phyloP scores from a whole-genome alignment of 2,888 invertebrate genomes.

The Taphrorychus bicolor region DNA sequence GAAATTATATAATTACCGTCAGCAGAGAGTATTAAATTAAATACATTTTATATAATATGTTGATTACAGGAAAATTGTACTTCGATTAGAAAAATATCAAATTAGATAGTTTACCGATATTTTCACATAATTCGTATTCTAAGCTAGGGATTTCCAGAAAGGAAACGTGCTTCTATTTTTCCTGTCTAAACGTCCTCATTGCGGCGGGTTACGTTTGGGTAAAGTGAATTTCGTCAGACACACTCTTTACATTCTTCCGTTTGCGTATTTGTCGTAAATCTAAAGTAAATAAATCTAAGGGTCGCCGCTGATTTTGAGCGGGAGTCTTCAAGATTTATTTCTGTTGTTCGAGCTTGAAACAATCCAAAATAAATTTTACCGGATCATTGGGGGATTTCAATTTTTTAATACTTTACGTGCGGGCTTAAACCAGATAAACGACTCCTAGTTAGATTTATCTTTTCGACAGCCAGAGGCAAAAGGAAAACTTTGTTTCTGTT shows the following conservation, averaged over 20 bases:
- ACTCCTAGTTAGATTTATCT: slow-evolving; percentile 37
- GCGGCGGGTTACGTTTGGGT: background rate
- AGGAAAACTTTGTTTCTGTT: slow-evolving; percentile 29
- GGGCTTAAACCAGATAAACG: slow-evolving; percentile 36
- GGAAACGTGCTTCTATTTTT: slow-evolving; percentile 1
- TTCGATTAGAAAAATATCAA: no score
- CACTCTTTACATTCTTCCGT: slow-evolving; percentile 9
- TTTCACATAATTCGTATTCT: background rate
- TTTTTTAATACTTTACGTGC: slow-evolving; percentile 49
- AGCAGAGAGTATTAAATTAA: no score
- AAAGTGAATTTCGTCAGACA: slow-evolving; percentile 8
- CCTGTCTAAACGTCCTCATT: background rate
- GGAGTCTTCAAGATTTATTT: slow-evolving; percentile 35
- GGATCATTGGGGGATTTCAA: slow-evolving; percentile 49
- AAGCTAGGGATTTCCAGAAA: background rate
- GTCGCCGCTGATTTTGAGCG: slow-evolving; percentile 32
- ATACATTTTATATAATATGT: no score
- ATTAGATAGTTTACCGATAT: background rate
- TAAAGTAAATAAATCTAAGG: slow-evolving; percentile 29
- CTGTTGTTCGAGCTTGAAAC: slow-evolving; percentile 35
- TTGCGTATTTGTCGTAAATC: slow-evolving; percentile 23
- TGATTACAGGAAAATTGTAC: no score
- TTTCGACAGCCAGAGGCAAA: slow-evolving; percentile 29
- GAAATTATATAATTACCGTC: no score
- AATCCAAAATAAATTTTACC: slow-evolving; percentile 38